Evolutionary conservation across 2,888 invertebrate species (phyloP), one percentile per base, ranked within the genome.

Genomic region (Limnephilus lunatus): DNA sequence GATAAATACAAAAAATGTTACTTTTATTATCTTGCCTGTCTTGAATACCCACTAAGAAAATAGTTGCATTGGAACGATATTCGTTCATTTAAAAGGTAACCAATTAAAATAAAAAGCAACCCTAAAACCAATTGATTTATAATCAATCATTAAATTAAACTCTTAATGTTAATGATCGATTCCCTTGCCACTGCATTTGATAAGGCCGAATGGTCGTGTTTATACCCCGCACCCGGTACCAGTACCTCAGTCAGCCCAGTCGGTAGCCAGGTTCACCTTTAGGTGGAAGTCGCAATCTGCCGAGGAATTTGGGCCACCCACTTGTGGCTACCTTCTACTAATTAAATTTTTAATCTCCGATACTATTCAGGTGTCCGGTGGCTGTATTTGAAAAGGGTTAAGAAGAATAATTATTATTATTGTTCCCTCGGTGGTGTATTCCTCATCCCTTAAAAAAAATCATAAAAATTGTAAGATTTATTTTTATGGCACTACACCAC

Each of bases 261-360:
- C 15, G 68, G 68, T 68, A 68, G 68, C 4, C 25, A 68, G 25
- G 25, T 25, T 68, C 68, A 68, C 68, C 68, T 68, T 68, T 68
- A n/a, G 68, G 68, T 68, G 30, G 32, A 39, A 85, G 85, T 31
- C 39, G 25, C 85, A 85, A 85, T 85, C 85, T 25, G 7, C 39
- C 14, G 9, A 35, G 85, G 85, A 25, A 25, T 39, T 85, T 35
- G 11, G 85, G 85, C 85, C 85, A 85, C 85, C 85, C 85, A 85
- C 39, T 35, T 32, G 39, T 85, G 39, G 85, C 85, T 35, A 35
- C 32, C 85, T 86, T n/a, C 30, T 48, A 86, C 86, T 86, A 86
- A 86, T 86, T 86, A 86, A 86, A 86, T 86, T 86, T 31, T 86
- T 31, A 86, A 86, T 86, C 86, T 39, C 25, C 86, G 48, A 86